A percentile compares a stretch with the other conserved stretches of the same genome.
Conservation (phyloP, 2,113 vertebrate genomes). For the Mugil cephalus region DNA sequence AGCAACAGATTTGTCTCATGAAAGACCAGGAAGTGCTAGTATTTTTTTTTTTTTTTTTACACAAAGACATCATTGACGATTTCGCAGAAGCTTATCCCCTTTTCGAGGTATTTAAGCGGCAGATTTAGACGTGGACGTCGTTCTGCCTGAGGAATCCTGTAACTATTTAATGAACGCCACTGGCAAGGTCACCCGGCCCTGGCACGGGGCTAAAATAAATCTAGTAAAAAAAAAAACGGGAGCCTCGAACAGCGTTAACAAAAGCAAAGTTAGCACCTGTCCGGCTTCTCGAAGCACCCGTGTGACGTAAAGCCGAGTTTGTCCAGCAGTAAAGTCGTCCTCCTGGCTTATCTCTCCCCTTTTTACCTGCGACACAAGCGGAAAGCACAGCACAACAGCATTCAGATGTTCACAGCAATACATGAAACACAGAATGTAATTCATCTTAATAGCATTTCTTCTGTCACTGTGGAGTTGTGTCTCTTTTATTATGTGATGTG, state of each 20-base stretch:
- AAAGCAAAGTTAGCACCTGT: constrained; percentile 79
- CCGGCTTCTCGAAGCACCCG: constrained; percentile 75
- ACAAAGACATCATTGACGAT: not conserved
- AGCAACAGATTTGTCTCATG: not conserved
- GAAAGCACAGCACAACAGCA: not conserved
- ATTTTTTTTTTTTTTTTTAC: not conserved
- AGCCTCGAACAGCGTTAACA: not conserved
- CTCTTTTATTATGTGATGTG: too few relatives aligned
- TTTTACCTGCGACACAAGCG: constrained; percentile 75
- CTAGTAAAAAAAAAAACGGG: too few relatives aligned
- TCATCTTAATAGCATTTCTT: too few relatives aligned
- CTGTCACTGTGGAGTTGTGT: too few relatives aligned
- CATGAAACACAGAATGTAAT: too few relatives aligned
- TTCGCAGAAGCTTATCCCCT: too few relatives aligned
- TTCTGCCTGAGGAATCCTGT: not conserved
- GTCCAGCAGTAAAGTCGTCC: constrained; percentile 77
- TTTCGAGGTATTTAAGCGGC: not conserved
- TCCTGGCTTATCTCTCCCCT: constrained; percentile 76
- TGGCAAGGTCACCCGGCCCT: too few relatives aligned
- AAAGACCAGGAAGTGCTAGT: not conserved
- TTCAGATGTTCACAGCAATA: too few relatives aligned
- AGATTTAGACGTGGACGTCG: not conserved
- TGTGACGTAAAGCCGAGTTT: constrained; percentile 68
- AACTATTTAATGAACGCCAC: too few relatives aligned
- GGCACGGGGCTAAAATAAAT: too few relatives aligned